phyloP scores from a whole-genome alignment of 2,113 vertebrate species.

The Gopherus evgoodei region DNA sequence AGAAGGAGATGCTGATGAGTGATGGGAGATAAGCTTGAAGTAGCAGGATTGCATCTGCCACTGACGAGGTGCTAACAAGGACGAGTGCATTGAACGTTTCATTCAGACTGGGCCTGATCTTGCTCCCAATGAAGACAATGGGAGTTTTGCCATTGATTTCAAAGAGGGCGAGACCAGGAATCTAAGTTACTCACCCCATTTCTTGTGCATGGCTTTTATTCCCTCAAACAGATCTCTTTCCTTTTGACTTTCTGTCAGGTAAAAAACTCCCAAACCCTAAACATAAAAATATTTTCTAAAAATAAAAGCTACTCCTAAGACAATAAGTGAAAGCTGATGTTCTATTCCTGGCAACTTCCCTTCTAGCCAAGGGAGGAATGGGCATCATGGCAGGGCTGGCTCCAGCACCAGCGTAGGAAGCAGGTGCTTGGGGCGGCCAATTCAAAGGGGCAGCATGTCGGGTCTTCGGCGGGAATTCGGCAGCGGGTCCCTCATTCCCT shows the following conservation, averaged over 20 bases:
- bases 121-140: neutral
- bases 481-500: too few relatives aligned
- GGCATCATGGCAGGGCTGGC: neutral
- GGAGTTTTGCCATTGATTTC: neutral
- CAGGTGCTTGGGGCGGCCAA: too few relatives aligned
- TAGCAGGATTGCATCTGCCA: neutral
- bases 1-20: neutral
- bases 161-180: neutral
- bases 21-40: neutral
- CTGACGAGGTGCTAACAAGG: neutral
- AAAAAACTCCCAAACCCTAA: neutral
- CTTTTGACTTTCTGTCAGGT: neutral
- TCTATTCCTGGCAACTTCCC: neutral
- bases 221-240: neutral
- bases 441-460: too few relatives aligned
- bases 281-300: neutral
- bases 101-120: neutral
- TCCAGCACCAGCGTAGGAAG: too few relatives aligned
- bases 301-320: neutral
- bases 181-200: neutral
- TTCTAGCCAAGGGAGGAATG: neutral
- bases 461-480: too few relatives aligned
- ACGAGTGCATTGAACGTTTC: neutral
- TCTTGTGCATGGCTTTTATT: rapidly evolving
- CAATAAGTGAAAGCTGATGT: neutral